Evolutionary conservation across 2,888 invertebrate species (phyloP).

Genomic region (Hydraecia micacea): DNA sequence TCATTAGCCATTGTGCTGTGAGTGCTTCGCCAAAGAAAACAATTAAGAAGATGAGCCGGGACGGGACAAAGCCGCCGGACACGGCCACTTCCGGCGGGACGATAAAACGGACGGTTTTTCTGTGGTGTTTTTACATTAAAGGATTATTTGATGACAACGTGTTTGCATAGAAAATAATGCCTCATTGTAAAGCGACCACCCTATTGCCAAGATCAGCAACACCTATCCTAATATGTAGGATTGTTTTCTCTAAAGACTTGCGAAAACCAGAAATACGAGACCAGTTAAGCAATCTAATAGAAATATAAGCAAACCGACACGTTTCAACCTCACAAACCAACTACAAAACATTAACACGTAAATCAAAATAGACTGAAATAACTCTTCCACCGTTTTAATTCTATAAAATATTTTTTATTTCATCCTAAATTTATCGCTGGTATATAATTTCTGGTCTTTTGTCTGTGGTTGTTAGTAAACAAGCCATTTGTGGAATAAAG

Average conservation of each 20-base stretch:
- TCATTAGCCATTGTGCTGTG: slow-evolving; percentile 84
- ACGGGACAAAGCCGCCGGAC: slow-evolving; percentile 82
- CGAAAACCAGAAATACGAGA: neutral
- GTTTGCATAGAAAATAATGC: slow-evolving; percentile 4
- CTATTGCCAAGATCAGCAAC: neutral
- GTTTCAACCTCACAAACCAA: neutral
- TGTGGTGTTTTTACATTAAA: slow-evolving; percentile 52
- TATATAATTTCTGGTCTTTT: slow-evolving; percentile 88
- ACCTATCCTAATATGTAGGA: neutral
- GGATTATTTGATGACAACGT: neutral
- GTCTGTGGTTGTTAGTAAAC: slow-evolving; percentile 87
- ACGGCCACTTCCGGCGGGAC: slow-evolving; percentile 80
- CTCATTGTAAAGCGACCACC: neutral
- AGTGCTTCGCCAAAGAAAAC: slow-evolving; percentile 86
- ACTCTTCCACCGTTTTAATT: slow-evolving; percentile 60
- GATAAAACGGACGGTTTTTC: slow-evolving; percentile 77
- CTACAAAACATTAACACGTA: slow-evolving; percentile 7
- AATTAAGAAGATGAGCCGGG: slow-evolving; percentile 87
- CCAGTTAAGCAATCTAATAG: neutral
- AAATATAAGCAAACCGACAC: neutral
- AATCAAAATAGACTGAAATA: slow-evolving; percentile 52
- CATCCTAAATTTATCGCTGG: slow-evolving; percentile 83
- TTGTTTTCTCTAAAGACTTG: neutral
- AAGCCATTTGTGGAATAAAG: slow-evolving; percentile 88
- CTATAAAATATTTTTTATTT: slow-evolving; percentile 63